These are phyloP conservation scores for Malacoraja senta DNA, from an alignment of 2,797 vertebrate species.

Conservation along the genomic window DNA sequence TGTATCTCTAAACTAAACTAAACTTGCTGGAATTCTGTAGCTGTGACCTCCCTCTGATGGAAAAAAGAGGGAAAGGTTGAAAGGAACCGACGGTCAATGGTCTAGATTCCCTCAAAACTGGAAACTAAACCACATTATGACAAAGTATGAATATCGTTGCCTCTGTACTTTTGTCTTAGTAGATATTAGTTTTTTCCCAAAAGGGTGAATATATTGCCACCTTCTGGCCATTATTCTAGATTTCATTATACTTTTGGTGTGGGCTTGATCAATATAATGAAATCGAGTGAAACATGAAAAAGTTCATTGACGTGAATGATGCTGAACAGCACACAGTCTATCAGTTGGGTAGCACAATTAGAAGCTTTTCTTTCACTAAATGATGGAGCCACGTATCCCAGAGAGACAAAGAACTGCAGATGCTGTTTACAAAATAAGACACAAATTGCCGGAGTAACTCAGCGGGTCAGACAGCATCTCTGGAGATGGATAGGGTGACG, in stretches of 20 bases:
- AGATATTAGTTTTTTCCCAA: neutral
- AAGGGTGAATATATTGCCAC: constrained; percentile 26
- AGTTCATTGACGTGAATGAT: neutral
- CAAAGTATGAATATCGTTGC: neutral
- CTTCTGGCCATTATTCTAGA: neutral
- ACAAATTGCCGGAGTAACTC: too few relatives aligned
- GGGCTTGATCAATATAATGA: neutral
- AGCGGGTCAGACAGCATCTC: too few relatives aligned
- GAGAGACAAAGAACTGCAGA: too few relatives aligned
- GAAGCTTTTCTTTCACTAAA: neutral
- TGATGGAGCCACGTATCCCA: neutral
- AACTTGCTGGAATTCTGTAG: neutral
- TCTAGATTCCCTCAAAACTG: neutral
- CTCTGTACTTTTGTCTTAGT: neutral
- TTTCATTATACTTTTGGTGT: neutral
- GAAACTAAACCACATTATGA: neutral
- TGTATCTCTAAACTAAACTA: too few relatives aligned
- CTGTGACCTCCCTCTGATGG: neutral
- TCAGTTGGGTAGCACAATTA: neutral
- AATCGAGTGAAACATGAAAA: neutral
- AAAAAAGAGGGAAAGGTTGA: neutral
- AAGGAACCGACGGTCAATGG: neutral
- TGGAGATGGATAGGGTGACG: too few relatives aligned
- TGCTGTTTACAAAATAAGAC: too few relatives aligned
- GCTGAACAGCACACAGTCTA: neutral